phyloP scores from a whole-genome alignment of 2,888 invertebrate genomes.

The Drosophila setosimentum region DNA sequence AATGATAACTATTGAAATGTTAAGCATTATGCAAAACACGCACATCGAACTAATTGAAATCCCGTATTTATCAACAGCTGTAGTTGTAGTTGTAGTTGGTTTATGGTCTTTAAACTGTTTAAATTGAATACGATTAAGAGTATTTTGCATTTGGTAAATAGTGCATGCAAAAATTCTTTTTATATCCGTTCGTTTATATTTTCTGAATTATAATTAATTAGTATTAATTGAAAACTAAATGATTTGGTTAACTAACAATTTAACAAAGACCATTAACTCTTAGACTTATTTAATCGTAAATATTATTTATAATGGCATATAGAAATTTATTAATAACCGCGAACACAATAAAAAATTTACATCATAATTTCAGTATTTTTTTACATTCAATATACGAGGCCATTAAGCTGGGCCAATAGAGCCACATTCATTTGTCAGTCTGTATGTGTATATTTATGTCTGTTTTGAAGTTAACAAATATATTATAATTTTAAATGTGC shows the following conservation, averaged over 20 bases:
- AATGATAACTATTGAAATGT: constrained; percentile 24
- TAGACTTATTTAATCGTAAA: constrained; percentile 22
- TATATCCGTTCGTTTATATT: constrained; percentile 16
- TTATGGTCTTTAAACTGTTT: constrained; percentile 28
- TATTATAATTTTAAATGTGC: not conserved
- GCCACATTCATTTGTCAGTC: constrained; percentile 6
- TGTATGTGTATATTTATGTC: not conserved
- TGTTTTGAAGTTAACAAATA: not conserved
- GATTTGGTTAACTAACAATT: constrained; percentile 33
- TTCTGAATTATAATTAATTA: constrained; percentile 7
- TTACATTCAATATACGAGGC: constrained; percentile 4
- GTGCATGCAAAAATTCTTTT: constrained; percentile 38
- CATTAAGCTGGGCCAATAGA: not conserved
- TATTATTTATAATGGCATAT: constrained; percentile 11
- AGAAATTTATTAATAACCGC: constrained; percentile 1
- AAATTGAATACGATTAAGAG: constrained; percentile 7
- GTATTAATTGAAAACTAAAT: constrained; percentile 19
- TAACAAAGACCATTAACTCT: constrained; percentile 14
- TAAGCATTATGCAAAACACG: constrained; percentile 76
- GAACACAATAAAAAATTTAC: constrained; percentile 17
- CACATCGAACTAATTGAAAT: constrained; percentile 60
- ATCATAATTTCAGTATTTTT: constrained; percentile 5
- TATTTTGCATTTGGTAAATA: constrained; percentile 28
- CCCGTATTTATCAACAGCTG: constrained; percentile 19
- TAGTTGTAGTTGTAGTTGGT: constrained; percentile 41